Base-by-base conservation (phyloP, 2,888 invertebrate genomes). In the Drosophila kuntzei region DNA sequence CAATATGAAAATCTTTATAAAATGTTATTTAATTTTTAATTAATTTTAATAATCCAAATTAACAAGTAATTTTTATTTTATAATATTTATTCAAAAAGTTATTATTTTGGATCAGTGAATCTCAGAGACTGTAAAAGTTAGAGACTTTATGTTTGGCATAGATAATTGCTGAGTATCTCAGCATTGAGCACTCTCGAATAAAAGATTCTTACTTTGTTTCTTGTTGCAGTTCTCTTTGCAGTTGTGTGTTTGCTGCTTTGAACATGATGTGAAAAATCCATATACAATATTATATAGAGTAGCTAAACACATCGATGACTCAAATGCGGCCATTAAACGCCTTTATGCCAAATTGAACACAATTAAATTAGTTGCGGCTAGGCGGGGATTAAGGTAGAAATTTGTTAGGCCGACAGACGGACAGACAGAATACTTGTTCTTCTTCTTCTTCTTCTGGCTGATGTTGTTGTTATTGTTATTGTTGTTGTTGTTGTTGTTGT, bases 281-380 rank as follows among this genome's bases (percentile, higher is more conserved):
- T 72, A 55, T 62, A 25, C n/a, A 32, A 36, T 8, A 34, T 25
- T 36, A 25, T n/a, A 27, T 44, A 46, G 22, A 25, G 43, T 55
- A 20, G 54, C 32, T 43, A 20, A 32, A 20, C 11, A 34, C 25
- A 11, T 49, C 34, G 49, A 49, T 39, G 25, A 22, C 36, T 46
- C 4, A 27, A 43, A 49, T 55, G 41, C 39, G 36, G 60, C 47
- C 83, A 79, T 81, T 82, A 80, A 80, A 79, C 76, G 85, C 69
- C 85, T 82, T 82, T 79, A 85, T 85, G 84, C 80, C 79, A 85
- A 85, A 85, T 85, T 85, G 86, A 86, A 84, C 84, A 86, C 82
- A 85, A 85, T 85, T 84, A 86, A 85, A 85, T 85, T 85, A 86
- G 87, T 82, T 85, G 87, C 76, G 85, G 87, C 76, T 73, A 81